phyloP scores from a whole-genome alignment of 64 coral and sea anemone genomes.

The Astreopora myriophthalma region DNA sequence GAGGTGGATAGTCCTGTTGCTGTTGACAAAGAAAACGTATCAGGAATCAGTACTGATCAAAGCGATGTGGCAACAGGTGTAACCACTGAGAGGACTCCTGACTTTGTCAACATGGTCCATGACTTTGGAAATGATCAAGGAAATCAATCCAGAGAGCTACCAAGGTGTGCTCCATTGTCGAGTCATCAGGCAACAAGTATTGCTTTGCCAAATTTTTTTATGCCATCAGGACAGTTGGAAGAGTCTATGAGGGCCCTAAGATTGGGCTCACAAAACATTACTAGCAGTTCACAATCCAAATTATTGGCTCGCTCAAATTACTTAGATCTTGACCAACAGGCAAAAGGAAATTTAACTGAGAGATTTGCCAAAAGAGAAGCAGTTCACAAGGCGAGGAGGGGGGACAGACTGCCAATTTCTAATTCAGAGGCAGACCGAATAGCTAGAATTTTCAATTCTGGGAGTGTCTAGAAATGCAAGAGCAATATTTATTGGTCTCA shows the following conservation, averaged over 20 bases:
- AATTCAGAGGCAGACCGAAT: slow-evolving; percentile 56
- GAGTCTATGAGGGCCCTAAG: slow-evolving; percentile 81
- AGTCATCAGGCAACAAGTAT: not conserved
- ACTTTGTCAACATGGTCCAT: not conserved
- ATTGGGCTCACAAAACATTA: slow-evolving; percentile 7
- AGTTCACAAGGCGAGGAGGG: slow-evolving; percentile 28
- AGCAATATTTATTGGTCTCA: too few relatives aligned
- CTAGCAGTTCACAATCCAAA: slow-evolving; percentile 29
- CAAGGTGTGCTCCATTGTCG: not conserved
- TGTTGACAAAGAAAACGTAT: not conserved
- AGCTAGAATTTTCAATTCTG: slow-evolving; percentile 57
- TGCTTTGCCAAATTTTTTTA: slow-evolving; percentile 81
- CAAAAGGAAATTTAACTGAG: slow-evolving; percentile 12
- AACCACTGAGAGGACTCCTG: not conserved
- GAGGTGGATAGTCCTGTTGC: not conserved
- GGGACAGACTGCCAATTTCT: slow-evolving; percentile 19
- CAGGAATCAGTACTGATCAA: not conserved
- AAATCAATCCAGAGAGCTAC: slow-evolving; percentile 16
- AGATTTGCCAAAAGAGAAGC: slow-evolving; percentile 21
- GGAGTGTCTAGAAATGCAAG: not conserved
- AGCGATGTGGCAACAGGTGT: not conserved
- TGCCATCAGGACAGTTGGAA: slow-evolving; percentile 80
- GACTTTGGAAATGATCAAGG: not conserved
- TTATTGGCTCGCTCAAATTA: slow-evolving; percentile 53
- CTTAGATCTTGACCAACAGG: not conserved